A percentile compares a stretch with the other conserved stretches of the same genome.
Conservation (phyloP, 2,888 invertebrate species). For the Steinernema carpocapsae region DNA sequence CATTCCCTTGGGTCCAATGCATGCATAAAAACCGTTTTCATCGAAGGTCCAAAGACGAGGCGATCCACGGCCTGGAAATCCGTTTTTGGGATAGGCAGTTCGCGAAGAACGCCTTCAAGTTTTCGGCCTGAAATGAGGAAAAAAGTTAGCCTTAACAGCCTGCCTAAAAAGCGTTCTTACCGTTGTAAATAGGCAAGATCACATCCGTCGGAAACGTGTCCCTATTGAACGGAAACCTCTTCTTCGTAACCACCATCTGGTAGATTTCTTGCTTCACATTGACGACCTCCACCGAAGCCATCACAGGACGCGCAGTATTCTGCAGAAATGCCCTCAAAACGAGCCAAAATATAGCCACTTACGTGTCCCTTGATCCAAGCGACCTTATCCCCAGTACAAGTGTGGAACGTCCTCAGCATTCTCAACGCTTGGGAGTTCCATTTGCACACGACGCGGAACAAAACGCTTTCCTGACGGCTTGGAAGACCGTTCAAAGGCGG, state of each 20-base stretch:
- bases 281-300: background rate
- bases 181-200: background rate
- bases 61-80: background rate
- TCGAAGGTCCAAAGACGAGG: background rate
- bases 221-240: background rate
- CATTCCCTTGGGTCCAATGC: background rate
- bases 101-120: too few relatives aligned
- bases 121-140: too few relatives aligned
- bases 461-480: background rate
- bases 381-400: background rate
- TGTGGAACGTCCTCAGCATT: background rate
- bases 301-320: background rate
- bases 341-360: too few relatives aligned
- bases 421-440: background rate
- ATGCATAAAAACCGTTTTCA: background rate
- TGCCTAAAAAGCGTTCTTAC: too few relatives aligned
- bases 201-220: background rate
- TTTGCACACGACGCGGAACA: background rate
- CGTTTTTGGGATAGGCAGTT: too few relatives aligned
- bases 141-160: too few relatives aligned
- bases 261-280: background rate
- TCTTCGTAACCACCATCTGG: background rate
- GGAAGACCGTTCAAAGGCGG: background rate
- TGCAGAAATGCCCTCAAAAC: too few relatives aligned
- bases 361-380: background rate